phyloP scores from a whole-genome alignment of 2,113 vertebrate species.

The Tautogolabrus adspersus region DNA sequence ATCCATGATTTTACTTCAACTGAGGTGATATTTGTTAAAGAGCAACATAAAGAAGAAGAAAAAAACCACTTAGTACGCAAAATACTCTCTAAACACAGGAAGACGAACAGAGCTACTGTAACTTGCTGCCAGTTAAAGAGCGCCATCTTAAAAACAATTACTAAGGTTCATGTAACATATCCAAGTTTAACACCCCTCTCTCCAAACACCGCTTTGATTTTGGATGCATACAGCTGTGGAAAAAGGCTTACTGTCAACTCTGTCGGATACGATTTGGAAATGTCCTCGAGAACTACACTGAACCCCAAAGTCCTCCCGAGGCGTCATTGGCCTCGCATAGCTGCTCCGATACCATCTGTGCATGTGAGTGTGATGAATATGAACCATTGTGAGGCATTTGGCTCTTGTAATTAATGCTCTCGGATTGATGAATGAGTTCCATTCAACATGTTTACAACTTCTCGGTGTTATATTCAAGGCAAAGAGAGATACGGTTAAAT shows the following conservation, averaged over 20 bases:
- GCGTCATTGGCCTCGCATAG: slow-evolving; percentile 16
- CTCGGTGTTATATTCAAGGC: neutral
- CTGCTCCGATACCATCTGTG: slow-evolving; percentile 5
- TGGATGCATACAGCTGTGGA: neutral
- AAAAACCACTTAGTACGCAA: no score
- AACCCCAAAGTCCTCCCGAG: slow-evolving; percentile 17
- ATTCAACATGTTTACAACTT: neutral
- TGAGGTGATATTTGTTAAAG: no score
- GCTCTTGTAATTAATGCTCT: neutral
- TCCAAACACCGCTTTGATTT: neutral
- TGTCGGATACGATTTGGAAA: slow-evolving; percentile 7
- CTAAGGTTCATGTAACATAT: no score
- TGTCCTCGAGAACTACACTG: slow-evolving; percentile 12
- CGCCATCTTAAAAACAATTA: no score
- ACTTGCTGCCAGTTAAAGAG: no score
- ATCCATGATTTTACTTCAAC: no score
- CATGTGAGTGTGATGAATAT: slow-evolving; percentile 29
- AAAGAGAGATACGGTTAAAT: slow-evolving; percentile 1
- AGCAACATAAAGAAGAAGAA: no score
- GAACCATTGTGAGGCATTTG: slow-evolving; percentile 33
- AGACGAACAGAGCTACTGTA: no score
- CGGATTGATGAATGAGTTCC: slow-evolving; percentile 21
- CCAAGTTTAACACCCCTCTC: neutral
- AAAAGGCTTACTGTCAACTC: neutral
- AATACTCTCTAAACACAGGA: no score